phyloP scores from a whole-genome alignment of 2,888 invertebrate genomes.

The Fissipunctia ypsillon region DNA sequence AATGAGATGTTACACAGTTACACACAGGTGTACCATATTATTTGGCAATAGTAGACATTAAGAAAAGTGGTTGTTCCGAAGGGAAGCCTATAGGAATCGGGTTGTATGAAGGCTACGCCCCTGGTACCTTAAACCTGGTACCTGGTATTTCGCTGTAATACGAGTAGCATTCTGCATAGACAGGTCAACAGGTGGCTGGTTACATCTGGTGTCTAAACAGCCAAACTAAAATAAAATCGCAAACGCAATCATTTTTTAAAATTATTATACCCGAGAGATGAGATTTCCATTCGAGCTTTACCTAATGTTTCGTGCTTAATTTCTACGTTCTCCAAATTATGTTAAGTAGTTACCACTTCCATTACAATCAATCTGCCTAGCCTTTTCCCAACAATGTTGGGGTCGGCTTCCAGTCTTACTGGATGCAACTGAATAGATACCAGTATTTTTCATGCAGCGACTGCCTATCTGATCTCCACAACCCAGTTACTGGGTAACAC shows the following conservation, averaged over 20 bases:
- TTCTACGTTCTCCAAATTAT: background rate
- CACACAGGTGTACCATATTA: too few relatives aligned
- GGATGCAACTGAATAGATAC: background rate
- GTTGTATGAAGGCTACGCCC: too few relatives aligned
- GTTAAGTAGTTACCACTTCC: too few relatives aligned
- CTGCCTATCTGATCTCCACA: too few relatives aligned
- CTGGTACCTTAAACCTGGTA: too few relatives aligned
- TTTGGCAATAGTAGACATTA: too few relatives aligned
- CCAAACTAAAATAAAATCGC: background rate
- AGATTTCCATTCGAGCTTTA: background rate
- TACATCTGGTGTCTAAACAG: constrained; percentile 14
- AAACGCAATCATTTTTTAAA: background rate
- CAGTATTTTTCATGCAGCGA: background rate
- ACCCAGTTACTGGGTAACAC: too few relatives aligned
- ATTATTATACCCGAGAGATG: too few relatives aligned
- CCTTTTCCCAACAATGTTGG: background rate
- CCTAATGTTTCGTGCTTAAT: background rate
- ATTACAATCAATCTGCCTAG: too few relatives aligned
- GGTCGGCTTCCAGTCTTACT: background rate
- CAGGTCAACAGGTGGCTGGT: background rate
- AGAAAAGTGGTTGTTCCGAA: too few relatives aligned
- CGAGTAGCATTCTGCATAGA: background rate
- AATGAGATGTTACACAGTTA: too few relatives aligned
- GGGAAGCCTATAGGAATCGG: too few relatives aligned
- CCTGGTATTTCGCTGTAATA: background rate